phyloP scores from a whole-genome alignment of 2,797 vertebrate genomes.

The Cottoperca gobio region DNA sequence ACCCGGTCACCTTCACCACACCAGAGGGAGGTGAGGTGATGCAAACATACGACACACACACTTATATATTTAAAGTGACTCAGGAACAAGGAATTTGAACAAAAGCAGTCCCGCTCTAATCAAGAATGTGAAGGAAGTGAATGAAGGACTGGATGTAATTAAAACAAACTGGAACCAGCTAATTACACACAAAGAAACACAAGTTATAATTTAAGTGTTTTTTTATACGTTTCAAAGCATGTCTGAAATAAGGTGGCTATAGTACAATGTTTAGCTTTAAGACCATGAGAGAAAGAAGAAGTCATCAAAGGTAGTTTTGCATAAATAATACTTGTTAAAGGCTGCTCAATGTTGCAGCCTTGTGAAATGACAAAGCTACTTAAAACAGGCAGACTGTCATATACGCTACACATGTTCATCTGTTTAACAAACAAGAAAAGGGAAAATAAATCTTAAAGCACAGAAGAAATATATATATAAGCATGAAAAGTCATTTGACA shows the following conservation, averaged over 20 bases:
- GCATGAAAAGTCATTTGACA: not conserved
- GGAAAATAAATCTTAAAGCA: not conserved
- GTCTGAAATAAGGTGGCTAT: not conserved
- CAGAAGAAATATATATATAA: not conserved
- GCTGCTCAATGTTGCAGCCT: not conserved
- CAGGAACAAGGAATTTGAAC: not conserved
- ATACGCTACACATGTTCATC: not conserved
- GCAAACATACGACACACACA: not conserved
- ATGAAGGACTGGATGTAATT: not conserved
- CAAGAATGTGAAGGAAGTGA: too few relatives aligned
- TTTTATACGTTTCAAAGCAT: not conserved
- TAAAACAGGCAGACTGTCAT: not conserved
- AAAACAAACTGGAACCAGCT: not conserved
- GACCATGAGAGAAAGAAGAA: not conserved
- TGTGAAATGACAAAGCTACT: constrained; percentile 13
- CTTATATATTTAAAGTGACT: not conserved
- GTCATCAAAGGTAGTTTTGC: not conserved
- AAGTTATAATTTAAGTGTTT: not conserved
- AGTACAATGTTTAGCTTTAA: not conserved
- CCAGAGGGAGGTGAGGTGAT: constrained; percentile 92
- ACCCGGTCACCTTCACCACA: constrained; percentile 87
- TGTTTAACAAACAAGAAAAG: not conserved
- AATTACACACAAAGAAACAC: too few relatives aligned
- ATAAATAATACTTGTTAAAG: not conserved
- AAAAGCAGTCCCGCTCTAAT: not conserved